A percentile compares a stretch with the other conserved stretches of the same genome.
phyloP scores from a whole-genome alignment of 2,113 vertebrate species.

The Rattus norvegicus region GRCr8 NC_086028.1:78563001-78563500 shows the following conservation, averaged over 20 bases:
- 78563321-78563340: background rate
- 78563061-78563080: background rate
- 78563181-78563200: too few species aligned
- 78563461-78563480: background rate
- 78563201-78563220: background rate
- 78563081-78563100: background rate
- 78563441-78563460: background rate
- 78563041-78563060: background rate
- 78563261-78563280: background rate
- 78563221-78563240: background rate
- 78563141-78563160: background rate
- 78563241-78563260: background rate
- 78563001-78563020: background rate
- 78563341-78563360: background rate
- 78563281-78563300: background rate
- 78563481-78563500: background rate
- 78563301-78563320: background rate
- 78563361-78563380: background rate
- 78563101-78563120: background rate
- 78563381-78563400: background rate
- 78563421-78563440: background rate
- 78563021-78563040: slow-evolving; percentile 4
- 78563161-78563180: background rate
- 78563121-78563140: background rate
- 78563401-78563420: background rate